phyloP scores from a whole-genome alignment of 2,113 vertebrate genomes.

The Amblyopsis rosae region DNA sequence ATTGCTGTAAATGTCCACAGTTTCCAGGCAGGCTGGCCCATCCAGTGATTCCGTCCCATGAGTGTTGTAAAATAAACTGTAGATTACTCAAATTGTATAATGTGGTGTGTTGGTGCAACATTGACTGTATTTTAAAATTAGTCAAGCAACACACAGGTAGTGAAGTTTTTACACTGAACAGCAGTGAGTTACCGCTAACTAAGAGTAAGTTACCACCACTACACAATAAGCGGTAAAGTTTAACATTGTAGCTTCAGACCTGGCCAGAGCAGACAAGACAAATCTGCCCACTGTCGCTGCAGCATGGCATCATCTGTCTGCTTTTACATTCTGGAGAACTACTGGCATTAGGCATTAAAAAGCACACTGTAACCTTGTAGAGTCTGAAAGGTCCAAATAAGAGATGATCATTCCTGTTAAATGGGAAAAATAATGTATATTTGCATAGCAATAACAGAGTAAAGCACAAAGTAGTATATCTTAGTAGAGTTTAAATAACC shows the following conservation, averaged over 20 bases:
- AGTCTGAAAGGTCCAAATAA: constrained; percentile 24
- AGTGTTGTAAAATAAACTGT: not conserved
- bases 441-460: constrained; percentile 19
- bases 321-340: constrained; percentile 55
- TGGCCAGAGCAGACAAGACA: constrained; percentile 30
- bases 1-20: no score
- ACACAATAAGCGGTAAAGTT: no score
- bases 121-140: not conserved
- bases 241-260: not conserved
- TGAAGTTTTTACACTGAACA: no score
- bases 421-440: no score
- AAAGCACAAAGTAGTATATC: constrained; percentile 4
- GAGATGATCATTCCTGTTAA: constrained; percentile 39
- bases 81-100: no score
- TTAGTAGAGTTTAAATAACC: no score
- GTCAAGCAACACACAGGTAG: constrained; percentile 2
- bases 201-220: no score
- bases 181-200: no score
- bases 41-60: constrained; percentile 19
- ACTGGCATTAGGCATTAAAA: constrained; percentile 33
- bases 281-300: constrained; percentile 32
- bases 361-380: constrained; percentile 44
- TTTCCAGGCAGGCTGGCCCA: constrained; percentile 6
- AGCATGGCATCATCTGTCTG: constrained; percentile 68
- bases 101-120: no score